Evolutionary conservation across 2,888 invertebrate species (phyloP), one percentile per base, ranked within the genome.

Genomic region (Pheosia tremula): DNA sequence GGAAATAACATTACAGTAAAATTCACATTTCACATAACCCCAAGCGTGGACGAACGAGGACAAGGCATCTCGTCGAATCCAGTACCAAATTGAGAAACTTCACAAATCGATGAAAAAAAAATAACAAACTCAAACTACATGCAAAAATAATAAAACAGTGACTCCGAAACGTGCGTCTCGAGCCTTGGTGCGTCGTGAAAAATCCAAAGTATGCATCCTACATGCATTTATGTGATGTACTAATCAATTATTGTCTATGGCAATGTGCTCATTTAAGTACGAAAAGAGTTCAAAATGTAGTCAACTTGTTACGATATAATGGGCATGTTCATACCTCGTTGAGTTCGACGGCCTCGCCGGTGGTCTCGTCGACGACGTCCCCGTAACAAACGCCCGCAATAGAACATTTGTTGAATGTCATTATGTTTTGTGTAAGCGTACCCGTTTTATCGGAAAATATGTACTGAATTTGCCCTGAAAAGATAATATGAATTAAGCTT

Each of bases 391-490:
- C 95, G 6, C 98, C 99, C 73, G 96, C 97, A 75, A 99, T 98
- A 68, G 99, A 98, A 89, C 99, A 99, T 94, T 99, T 99, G 93
- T 99, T 99, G 91, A 99, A 99, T 62, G 99, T 98, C 99, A 99
- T 99, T 78, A 99, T 99, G 90, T 99, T 99, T 95, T 99, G 99
- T 41, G 99, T 99, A 63, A 99, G 94, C 11, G 99, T 99, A 79
- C 99, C 99, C 68, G 99, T 99, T 94, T 99, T 99, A 91, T 99
- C 99, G 58, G 99, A 99, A 94, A 99, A 99, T 85, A 99, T 97
- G 93, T 99, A 99, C 91, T 99, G 98, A 82, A 99, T 99, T 94
- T 99, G 99, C 75, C 99, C 95, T 95, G 86, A 57, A 87, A 84
- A 68, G 8, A 57, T 60, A 43, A 43, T 43, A 9, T 9, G 3